These are phyloP conservation scores for Parnassius apollo DNA, from an alignment of 2,888 invertebrate species.

Conservation along the genomic window DNA sequence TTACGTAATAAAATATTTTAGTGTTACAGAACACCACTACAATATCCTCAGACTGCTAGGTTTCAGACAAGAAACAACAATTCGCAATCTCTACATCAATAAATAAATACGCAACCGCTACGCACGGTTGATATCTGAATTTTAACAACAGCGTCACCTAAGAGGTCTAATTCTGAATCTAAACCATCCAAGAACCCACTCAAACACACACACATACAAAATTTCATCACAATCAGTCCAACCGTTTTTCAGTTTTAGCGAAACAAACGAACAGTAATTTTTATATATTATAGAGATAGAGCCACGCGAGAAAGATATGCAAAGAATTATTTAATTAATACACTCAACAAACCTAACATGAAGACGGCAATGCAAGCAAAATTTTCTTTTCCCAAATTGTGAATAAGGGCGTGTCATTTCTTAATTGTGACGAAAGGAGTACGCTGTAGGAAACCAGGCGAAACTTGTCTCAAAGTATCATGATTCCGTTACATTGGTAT, in stretches of 20 bases:
- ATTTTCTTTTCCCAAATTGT: constrained; percentile 16
- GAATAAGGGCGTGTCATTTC: constrained; percentile 37
- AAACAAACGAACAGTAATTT: too few species aligned
- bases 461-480: constrained; percentile 37
- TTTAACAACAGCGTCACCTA: too few species aligned
- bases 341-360: not conserved
- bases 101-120: too few species aligned
- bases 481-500: constrained; percentile 39
- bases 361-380: constrained; percentile 4
- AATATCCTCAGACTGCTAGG: constrained; percentile 11
- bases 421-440: constrained; percentile 39
- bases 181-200: too few species aligned
- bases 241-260: too few species aligned
- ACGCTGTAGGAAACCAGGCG: constrained; percentile 29
- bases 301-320: constrained; percentile 1
- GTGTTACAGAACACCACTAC: constrained; percentile 20
- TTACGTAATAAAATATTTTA: constrained; percentile 30
- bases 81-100: constrained; percentile 10
- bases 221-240: too few species aligned
- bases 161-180: too few species aligned
- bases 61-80: constrained; percentile 9
- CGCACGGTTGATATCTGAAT: too few species aligned
- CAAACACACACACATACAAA: too few species aligned
- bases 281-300: not conserved
- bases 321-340: constrained; percentile 12